Evolutionary conservation across 1,140 invertebrate species (phyloP).

Genomic region (Cotesia typhae): DNA sequence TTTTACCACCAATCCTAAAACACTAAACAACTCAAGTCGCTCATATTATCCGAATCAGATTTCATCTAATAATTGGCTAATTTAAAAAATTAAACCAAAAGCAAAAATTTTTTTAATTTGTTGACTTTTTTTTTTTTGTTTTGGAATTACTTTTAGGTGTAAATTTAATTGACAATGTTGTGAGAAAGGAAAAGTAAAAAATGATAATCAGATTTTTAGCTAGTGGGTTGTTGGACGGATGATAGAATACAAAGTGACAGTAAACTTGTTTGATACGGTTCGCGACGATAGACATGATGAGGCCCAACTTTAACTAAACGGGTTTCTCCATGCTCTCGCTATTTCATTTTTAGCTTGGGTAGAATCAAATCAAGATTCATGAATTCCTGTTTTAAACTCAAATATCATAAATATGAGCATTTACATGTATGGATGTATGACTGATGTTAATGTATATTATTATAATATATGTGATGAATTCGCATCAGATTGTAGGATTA

Average conservation of each 20-base stretch:
- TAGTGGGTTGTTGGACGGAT: not conserved
- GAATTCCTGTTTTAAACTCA: no score
- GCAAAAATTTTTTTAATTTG: not conserved
- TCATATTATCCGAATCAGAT: not conserved
- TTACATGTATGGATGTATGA: no score
- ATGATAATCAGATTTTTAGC: not conserved
- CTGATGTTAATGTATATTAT: not conserved
- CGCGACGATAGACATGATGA: not conserved
- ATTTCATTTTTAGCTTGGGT: no score
- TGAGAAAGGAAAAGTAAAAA: no score
- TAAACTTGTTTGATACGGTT: not conserved
- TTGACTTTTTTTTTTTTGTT: no score
- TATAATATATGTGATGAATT: slow-evolving; percentile 2
- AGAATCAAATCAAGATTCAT: no score
- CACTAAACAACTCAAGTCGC: not conserved
- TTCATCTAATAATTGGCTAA: no score
- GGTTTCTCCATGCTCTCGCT: no score
- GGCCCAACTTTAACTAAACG: not conserved
- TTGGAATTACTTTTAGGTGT: no score
- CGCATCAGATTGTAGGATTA: slow-evolving; percentile 9
- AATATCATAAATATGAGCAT: no score
- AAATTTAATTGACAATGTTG: no score
- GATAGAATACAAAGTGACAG: slow-evolving; percentile 14
- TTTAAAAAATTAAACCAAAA: not conserved
- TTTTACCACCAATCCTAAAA: slow-evolving; percentile 22